Evolutionary conservation across 2,888 invertebrate genomes (phyloP).

Genomic region (Ramazzottius varieornatus): DNA sequence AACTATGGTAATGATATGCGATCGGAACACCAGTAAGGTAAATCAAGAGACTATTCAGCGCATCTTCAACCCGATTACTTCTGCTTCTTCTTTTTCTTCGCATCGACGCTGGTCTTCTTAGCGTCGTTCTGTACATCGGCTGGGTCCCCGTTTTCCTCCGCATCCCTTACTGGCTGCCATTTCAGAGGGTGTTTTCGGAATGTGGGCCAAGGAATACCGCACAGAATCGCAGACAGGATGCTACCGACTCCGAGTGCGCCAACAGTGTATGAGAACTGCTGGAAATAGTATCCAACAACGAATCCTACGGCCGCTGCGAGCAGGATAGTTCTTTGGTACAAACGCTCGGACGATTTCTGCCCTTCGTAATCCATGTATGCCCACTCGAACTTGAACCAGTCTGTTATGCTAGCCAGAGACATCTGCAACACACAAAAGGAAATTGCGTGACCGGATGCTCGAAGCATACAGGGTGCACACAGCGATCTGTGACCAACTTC

Average conservation of each 20-base stretch:
- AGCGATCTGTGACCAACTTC: too few species aligned
- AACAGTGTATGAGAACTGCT: neutral
- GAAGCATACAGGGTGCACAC: too few species aligned
- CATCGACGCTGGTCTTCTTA: neutral
- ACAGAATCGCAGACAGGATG: neutral
- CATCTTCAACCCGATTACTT: too few species aligned
- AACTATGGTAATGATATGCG: too few species aligned
- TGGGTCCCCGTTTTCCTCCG: neutral
- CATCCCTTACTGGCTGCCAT: neutral
- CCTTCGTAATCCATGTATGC: constrained; percentile 3
- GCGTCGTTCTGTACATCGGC: neutral
- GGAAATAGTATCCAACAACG: neutral
- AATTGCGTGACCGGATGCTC: too few species aligned
- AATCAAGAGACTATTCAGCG: too few species aligned
- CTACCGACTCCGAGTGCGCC: neutral
- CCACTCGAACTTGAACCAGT: neutral
- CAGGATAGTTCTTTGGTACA: neutral
- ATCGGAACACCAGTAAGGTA: too few species aligned
- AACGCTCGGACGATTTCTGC: neutral
- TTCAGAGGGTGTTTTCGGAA: neutral
- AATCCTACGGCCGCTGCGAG: neutral
- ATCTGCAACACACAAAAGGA: too few species aligned
- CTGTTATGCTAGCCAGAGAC: too few species aligned
- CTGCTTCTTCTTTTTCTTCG: neutral
- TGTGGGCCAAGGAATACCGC: neutral